phyloP scores from a whole-genome alignment of 2,797 vertebrate species.

The Simalia tracyae region DNA sequence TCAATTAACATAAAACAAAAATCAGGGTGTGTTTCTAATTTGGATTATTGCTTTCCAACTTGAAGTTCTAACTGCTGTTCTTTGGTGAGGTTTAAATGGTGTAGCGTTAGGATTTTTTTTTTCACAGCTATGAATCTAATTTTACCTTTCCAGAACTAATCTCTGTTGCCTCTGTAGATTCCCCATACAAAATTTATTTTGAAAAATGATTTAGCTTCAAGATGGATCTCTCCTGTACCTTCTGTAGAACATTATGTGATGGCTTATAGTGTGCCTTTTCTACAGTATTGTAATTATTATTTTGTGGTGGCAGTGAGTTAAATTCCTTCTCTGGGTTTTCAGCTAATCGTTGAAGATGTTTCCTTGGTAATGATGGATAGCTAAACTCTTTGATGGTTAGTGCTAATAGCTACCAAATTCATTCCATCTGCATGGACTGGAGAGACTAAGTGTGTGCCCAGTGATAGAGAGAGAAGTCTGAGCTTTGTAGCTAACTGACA shows the following conservation, averaged over 20 bases:
- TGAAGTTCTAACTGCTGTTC: background rate
- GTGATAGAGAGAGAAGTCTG: background rate
- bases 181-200: background rate
- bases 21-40: slow-evolving; percentile 16
- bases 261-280: background rate
- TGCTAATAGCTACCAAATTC: background rate
- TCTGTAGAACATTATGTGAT: background rate
- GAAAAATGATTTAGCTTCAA: background rate
- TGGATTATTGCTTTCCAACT: background rate
- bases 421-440: background rate
- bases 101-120: background rate
- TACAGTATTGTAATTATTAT: background rate
- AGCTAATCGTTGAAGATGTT: background rate
- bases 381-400: background rate
- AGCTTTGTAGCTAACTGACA: background rate
- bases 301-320: background rate
- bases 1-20: slow-evolving; percentile 14
- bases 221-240: background rate
- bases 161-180: background rate
- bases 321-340: background rate
- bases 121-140: background rate
- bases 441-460: too few relatives aligned
- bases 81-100: background rate
- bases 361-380: background rate
- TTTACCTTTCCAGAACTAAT: background rate